Evolutionary conservation across 2,888 invertebrate genomes (phyloP).

Genomic region (Drosophila falleni): DNA sequence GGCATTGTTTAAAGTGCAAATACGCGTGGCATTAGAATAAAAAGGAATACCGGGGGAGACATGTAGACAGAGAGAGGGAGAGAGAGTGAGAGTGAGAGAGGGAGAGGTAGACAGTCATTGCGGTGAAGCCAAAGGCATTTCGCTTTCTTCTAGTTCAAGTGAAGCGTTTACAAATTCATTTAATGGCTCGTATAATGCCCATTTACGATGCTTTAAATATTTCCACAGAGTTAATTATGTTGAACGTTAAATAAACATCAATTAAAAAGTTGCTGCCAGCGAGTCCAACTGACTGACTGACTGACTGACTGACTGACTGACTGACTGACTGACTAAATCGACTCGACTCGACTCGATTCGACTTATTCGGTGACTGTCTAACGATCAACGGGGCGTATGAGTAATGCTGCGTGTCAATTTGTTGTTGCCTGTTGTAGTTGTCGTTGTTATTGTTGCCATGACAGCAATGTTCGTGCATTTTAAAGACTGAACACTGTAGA

Average conservation of each 20-base stretch:
- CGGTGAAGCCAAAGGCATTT: constrained; percentile 22
- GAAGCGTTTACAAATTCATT: constrained; percentile 80
- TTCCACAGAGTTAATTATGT: constrained; percentile 79
- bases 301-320: not conserved
- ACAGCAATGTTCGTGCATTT: constrained; percentile 74
- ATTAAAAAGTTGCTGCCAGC: constrained; percentile 68
- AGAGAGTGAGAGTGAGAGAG: not conserved
- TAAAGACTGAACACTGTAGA: constrained; percentile 41
- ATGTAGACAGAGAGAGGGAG: not conserved
- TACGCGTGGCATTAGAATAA: constrained; percentile 23
- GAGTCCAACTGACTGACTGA: not conserved
- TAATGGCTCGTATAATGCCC: constrained; percentile 76
- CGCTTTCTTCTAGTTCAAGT: constrained; percentile 62
- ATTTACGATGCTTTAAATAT: constrained; percentile 80
- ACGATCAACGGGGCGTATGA: constrained; percentile 53
- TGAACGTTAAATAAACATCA: constrained; percentile 81
- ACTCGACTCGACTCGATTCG: no score
- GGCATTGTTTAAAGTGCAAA: constrained; percentile 66
- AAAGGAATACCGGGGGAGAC: not conserved
- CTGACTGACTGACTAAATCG: not conserved
- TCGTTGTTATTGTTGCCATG: constrained; percentile 57
- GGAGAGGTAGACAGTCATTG: not conserved
- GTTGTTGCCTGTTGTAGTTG: constrained; percentile 24
- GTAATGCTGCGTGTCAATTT: constrained; percentile 64
- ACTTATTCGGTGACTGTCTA: constrained; percentile 1